Conservation (phyloP, 1,140 invertebrate species). For the Parasteatoda tepidariorum region DNA sequence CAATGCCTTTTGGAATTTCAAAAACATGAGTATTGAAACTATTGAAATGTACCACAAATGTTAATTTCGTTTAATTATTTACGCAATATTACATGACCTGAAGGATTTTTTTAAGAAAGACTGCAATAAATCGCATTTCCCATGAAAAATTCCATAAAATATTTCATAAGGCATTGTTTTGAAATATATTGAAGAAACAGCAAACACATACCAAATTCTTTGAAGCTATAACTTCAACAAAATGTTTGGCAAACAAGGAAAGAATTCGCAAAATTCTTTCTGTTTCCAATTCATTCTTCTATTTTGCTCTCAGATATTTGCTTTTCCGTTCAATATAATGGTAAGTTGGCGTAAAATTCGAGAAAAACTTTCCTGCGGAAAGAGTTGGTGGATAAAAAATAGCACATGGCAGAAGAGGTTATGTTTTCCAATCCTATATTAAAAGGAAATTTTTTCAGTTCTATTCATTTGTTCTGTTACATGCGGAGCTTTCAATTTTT, state of each 20-base stretch:
- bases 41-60: no score
- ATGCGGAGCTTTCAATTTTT: not conserved
- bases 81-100: no score
- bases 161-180: not conserved
- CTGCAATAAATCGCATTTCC: no score
- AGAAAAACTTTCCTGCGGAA: not conserved
- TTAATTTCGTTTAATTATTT: no score
- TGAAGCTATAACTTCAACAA: not conserved
- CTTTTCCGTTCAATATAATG: not conserved
- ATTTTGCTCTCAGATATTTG: not conserved
- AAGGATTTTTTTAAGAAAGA: no score
- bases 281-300: not conserved
- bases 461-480: not conserved
- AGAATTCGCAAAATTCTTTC: not conserved
- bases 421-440: not conserved
- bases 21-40: no score
- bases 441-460: not conserved
- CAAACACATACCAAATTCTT: not conserved
- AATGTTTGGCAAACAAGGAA: not conserved
- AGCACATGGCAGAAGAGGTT: not conserved
- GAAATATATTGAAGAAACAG: no score
- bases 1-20: no score
- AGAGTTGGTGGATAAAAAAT: not conserved
- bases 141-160: no score
- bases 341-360: not conserved